These are phyloP conservation scores for Kryptolebias marmoratus DNA, from an alignment of 2,113 vertebrate genomes.

Conservation along the genomic window DNA sequence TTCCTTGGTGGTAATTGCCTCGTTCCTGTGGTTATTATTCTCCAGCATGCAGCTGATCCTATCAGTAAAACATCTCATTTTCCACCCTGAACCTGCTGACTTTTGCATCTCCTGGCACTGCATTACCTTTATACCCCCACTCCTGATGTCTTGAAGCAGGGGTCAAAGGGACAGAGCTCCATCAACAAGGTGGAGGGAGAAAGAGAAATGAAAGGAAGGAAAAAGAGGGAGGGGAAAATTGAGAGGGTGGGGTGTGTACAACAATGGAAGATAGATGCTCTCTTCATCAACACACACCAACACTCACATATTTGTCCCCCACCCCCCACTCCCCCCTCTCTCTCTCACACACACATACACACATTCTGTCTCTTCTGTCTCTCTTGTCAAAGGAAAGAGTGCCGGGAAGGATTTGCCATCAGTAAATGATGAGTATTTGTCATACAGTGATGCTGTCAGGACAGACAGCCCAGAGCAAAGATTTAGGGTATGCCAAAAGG, in stretches of 20 bases:
- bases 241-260: slow-evolving; percentile 22
- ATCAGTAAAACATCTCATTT: slow-evolving; percentile 66
- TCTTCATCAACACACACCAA: slow-evolving; percentile 33
- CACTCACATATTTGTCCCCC: slow-evolving; percentile 5
- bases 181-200: slow-evolving; percentile 7
- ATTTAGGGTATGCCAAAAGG: slow-evolving; percentile 53
- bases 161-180: slow-evolving; percentile 59
- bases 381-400: slow-evolving; percentile 37
- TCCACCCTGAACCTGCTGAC: slow-evolving; percentile 68
- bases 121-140: slow-evolving; percentile 5
- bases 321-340: not conserved
- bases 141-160: slow-evolving; percentile 19
- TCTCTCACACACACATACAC: slow-evolving; percentile 2
- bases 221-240: slow-evolving; percentile 25
- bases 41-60: slow-evolving; percentile 57
- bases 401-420: slow-evolving; percentile 46
- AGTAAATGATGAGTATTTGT: slow-evolving; percentile 67
- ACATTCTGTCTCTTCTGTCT: slow-evolving; percentile 20
- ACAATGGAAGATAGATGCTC: slow-evolving; percentile 44
- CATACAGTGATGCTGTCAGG: slow-evolving; percentile 40
- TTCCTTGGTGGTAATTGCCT: slow-evolving; percentile 60
- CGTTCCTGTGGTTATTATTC: slow-evolving; percentile 63
- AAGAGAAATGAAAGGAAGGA: slow-evolving; percentile 22
- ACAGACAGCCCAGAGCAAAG: slow-evolving; percentile 52
- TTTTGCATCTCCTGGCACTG: not conserved